A percentile compares a stretch with the other conserved stretches of the same genome.
Conservation (phyloP, 2,888 invertebrate species). For the Drepanosiphum platanoidis region DNA sequence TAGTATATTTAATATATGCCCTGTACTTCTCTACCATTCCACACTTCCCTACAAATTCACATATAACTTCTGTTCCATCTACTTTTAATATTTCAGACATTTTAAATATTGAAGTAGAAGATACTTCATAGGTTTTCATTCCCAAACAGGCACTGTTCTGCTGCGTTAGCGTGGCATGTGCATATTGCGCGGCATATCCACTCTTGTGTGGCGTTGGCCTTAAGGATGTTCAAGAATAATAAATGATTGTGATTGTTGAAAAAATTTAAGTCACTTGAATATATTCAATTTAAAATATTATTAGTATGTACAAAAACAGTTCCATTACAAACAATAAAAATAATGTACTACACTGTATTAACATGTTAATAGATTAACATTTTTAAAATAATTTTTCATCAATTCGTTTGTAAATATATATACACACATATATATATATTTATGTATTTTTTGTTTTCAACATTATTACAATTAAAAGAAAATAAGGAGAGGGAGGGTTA, state of each 20-base stretch:
- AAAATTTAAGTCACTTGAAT: conserved; percentile 44
- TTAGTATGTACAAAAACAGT: conserved; percentile 62
- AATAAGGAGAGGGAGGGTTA: conserved; percentile 17
- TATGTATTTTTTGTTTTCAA: conserved; percentile 24
- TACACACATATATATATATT: conserved; percentile 1
- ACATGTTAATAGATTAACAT: conserved; percentile 54
- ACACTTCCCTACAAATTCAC: too few relatives aligned
- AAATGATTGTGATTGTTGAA: neutral
- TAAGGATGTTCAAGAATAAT: neutral
- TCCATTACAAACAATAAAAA: conserved; percentile 60
- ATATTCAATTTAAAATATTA: conserved; percentile 61
- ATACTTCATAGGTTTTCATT: too few relatives aligned
- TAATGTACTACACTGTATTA: conserved; percentile 55
- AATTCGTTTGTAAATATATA: conserved; percentile 6
- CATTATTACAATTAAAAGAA: conserved; percentile 34
- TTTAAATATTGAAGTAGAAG: too few relatives aligned
- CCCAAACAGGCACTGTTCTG: too few relatives aligned
- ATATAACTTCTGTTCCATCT: too few relatives aligned
- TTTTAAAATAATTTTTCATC: conserved; percentile 41
- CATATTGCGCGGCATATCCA: too few relatives aligned
- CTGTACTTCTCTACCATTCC: too few relatives aligned
- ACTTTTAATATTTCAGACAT: too few relatives aligned
- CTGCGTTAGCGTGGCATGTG: too few relatives aligned
- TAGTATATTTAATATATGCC: too few relatives aligned
- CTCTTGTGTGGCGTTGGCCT: too few relatives aligned